Evolutionary conservation across 2,888 invertebrate species (phyloP), one percentile per base, ranked within the genome.

Genomic region (Harpalus rufipes): DNA sequence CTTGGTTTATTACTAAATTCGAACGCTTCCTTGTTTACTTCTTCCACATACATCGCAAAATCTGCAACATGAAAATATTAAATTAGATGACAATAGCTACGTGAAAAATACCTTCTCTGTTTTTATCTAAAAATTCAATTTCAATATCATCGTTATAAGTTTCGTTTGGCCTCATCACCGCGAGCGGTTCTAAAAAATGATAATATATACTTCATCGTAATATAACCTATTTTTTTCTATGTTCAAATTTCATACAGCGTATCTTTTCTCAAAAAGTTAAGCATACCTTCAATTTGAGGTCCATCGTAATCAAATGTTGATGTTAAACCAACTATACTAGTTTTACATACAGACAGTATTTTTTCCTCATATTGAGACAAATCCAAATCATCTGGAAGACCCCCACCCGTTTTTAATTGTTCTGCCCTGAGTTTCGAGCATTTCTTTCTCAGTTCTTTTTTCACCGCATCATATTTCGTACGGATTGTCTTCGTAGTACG

Each of bases 331-430:
- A 68, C 2, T 12, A 68, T 68, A 21, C 68, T 68, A 4, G 68
- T 68, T 18, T 68, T 32, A 68, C 68, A 68, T 0, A 68, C 68
- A 1, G 68, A n/a, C 21, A 68, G 68, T 7, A 68, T 68, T 7
- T 68, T 68, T 5, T 68, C 68, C 21, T 68, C 68, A 32, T 21
- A 21, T n/a, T 3, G 68, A 12, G 32, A 32, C 21, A 68, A 68
- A 18, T 68, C 68, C 21, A 1, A 7, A 68, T 7, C 3, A n/a
- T 68, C 32, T 68, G 16, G 16, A 12, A 68, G 32, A 21, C 6
- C 68, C 7, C 68, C 68, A 16, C 6, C 68, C 1, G 51, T 51
- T 51, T 51, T 51, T 51, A 51, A 2, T 51, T 51, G 51, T 5
- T 51, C 51, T 51, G 5, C 5, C 5, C 51, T 51, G 51, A 51